phyloP scores from a whole-genome alignment of 2,113 vertebrate species.

The Rousettus leschenaultii region DNA sequence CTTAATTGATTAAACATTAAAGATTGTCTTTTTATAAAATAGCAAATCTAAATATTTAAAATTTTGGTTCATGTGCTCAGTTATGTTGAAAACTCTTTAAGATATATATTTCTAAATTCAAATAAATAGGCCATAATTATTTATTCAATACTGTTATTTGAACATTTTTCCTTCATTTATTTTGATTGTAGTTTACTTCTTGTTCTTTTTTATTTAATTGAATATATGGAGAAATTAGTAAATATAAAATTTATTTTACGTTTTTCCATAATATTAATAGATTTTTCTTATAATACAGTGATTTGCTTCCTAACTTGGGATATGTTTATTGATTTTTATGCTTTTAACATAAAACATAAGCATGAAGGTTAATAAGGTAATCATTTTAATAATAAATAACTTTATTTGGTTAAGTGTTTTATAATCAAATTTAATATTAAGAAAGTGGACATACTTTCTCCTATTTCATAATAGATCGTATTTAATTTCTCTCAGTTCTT shows the following conservation, averaged over 20 bases:
- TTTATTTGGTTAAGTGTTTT: not conserved
- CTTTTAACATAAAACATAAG: not conserved
- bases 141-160: not conserved
- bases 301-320: not conserved
- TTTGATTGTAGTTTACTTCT: not conserved
- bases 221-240: not conserved
- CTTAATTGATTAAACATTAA: conserved; percentile 17
- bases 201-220: not conserved
- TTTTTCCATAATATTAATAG: not conserved
- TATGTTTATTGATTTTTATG: not conserved
- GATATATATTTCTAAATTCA: not conserved
- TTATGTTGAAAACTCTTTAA: not conserved
- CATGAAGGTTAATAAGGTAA: not conserved
- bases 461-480: not conserved
- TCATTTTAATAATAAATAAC: not conserved
- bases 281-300: not conserved
- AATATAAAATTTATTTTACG: not conserved
- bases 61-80: not conserved
- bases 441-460: not conserved
- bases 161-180: not conserved
- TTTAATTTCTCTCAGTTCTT: not conserved
- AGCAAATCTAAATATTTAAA: not conserved
- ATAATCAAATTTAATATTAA: not conserved
- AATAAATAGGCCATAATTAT: not conserved
- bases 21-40: not conserved